Conservation (phyloP, 2,888 invertebrate genomes). For the Latrodectus elegans region DNA sequence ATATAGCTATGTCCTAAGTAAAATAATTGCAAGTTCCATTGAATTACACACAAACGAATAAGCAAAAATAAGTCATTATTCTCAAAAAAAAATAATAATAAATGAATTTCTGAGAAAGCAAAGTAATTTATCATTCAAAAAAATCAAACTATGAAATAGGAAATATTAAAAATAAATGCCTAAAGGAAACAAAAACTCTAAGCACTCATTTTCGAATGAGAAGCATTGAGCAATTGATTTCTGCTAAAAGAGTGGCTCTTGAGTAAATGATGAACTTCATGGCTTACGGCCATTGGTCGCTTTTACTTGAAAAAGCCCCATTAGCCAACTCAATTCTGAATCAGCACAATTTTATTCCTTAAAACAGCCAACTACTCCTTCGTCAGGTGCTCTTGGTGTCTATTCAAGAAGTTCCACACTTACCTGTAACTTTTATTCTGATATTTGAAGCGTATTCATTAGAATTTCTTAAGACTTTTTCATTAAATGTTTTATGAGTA, state of each 20-base stretch:
- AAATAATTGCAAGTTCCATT: no score
- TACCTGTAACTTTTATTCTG: slow-evolving; percentile 32
- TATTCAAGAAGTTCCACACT: slow-evolving; percentile 8
- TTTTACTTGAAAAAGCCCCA: slow-evolving; percentile 17
- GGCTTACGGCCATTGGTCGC: slow-evolving; percentile 19
- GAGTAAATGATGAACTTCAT: slow-evolving; percentile 27
- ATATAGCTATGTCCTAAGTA: no score
- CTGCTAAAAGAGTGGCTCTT: neutral
- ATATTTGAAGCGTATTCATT: no score
- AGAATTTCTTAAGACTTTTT: no score
- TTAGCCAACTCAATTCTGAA: slow-evolving; percentile 28
- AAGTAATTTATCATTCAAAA: no score
- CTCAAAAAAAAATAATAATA: no score
- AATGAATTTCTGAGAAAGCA: no score
- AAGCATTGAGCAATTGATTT: slow-evolving; percentile 9
- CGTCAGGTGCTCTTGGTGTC: slow-evolving; percentile 20
- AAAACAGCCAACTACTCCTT: slow-evolving; percentile 19
- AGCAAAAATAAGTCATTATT: no score
- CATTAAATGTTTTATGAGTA: no score
- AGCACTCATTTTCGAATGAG: neutral
- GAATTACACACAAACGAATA: no score
- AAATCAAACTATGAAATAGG: no score
- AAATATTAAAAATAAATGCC: no score
- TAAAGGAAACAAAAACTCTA: neutral
- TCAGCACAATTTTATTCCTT: slow-evolving; percentile 34